phyloP scores from a whole-genome alignment of 1,140 invertebrate genomes.

The Lerema accius region DNA sequence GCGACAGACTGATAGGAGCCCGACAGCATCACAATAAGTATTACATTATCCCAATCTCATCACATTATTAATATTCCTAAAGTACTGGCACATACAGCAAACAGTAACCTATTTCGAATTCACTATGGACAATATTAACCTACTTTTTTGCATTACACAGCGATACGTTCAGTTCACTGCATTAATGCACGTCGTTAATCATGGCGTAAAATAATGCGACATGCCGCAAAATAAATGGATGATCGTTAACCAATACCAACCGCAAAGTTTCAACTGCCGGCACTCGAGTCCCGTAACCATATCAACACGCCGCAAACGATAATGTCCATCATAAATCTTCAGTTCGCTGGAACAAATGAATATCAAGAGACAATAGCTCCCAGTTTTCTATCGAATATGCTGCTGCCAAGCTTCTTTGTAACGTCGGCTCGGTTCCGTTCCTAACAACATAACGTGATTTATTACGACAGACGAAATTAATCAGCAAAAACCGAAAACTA shows the following conservation, averaged over 20 bases:
- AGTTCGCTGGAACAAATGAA: background rate
- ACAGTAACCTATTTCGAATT: slow-evolving; percentile 3
- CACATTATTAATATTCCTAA: background rate
- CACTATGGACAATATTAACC: slow-evolving; percentile 6
- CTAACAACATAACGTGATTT: background rate
- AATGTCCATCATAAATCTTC: slow-evolving; percentile 38
- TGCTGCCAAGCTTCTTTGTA: background rate
- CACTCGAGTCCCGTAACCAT: background rate
- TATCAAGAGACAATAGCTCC: slow-evolving; percentile 2
- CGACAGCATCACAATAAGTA: background rate
- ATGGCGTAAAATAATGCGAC: slow-evolving; percentile 10
- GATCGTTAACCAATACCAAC: slow-evolving; percentile 5
- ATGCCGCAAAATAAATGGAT: slow-evolving; percentile 7
- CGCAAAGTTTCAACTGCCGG: background rate
- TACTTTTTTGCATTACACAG: slow-evolving; percentile 1
- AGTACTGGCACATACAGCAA: background rate
- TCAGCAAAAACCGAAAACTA: background rate
- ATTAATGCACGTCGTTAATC: slow-evolving; percentile 7
- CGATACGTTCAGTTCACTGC: slow-evolving; percentile 7
- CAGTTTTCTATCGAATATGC: slow-evolving; percentile 21
- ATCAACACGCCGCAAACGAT: slow-evolving; percentile 26
- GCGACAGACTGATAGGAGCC: slow-evolving; percentile 4
- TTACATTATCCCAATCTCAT: too few relatives aligned
- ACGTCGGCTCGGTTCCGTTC: background rate
- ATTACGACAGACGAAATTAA: background rate